Evolutionary conservation across 2,888 invertebrate genomes (phyloP), one percentile per base, ranked within the genome.

Genomic region (Plebejus melissa): DNA sequence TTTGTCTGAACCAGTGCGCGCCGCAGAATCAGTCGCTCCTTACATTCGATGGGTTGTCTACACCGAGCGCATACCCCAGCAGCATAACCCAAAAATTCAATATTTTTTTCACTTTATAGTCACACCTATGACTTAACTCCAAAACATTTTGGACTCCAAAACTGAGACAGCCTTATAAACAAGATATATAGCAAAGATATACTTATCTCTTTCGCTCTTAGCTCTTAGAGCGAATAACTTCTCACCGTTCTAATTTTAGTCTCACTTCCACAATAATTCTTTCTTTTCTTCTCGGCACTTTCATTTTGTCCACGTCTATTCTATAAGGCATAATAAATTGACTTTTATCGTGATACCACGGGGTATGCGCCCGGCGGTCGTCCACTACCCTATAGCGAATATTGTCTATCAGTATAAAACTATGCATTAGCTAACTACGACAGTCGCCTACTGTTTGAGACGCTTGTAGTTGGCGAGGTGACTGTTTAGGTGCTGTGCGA

Each of bases 381-480:
- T 54, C 72, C 54, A 54, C 72, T 32, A 36, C 58, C 57, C 70
- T 69, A 70, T 36, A 69, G 69, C 75, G 70, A 36, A 75, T 75
- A 75, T 75, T 75, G 75, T 75, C 75, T 75, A 75, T 75, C 57
- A 46, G 75, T 75, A 75, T 32, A 75, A 75, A 75, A 75, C 75
- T 75, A 75, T 58, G 28, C 69, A 70, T 75, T 71, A 75, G 75
- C 75, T 75, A 75, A 75, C 75, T 75, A 75, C n/a, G 5, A 57
- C 38, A 70, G 69, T 28, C 75, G 69, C 58, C 79, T 87, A 93
- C 70, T 91, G 89, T 85, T 93, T 93, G 71, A 92, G 84, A 2
- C 91, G 90, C 78, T 91, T 92, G 86, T 94, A 94, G 84, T 90
- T 91, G 1, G 93, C 93, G 79, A 94, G 87, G 80, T 94, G 94